Conservation (phyloP, 1,140 invertebrate genomes). For the Geopemphigus sp. region DNA sequence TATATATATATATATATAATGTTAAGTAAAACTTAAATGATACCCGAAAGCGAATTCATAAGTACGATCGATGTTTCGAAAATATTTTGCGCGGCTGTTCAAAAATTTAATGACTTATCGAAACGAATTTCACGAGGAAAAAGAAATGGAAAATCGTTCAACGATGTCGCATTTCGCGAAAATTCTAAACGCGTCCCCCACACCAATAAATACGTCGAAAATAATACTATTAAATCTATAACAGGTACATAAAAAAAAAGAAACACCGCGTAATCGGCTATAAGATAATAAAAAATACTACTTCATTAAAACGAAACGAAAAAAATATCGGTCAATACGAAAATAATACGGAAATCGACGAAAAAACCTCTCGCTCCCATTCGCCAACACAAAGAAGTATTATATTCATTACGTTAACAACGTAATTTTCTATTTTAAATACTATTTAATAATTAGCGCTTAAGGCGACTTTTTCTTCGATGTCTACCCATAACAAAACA, state of each 20-base stretch:
- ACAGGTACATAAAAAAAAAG: slow-evolving; percentile 3
- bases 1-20: no score
- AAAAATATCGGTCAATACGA: neutral
- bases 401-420: neutral
- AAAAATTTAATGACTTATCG: no score
- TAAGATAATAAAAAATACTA: neutral
- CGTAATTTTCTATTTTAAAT: neutral
- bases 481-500: neutral
- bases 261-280: neutral
- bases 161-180: neutral
- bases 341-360: neutral
- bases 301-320: neutral
- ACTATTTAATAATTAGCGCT: neutral
- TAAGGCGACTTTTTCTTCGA: neutral
- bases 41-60: no score
- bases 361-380: neutral
- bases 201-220: neutral
- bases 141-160: neutral
- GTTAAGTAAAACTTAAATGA: no score
- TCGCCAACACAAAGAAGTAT: neutral
- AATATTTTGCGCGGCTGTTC: no score
- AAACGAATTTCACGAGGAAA: no score
- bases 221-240: slow-evolving; percentile 1
- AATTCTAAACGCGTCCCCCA: neutral
- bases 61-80: no score